Base-by-base conservation (phyloP, 2,888 invertebrate genomes). In the Eudasyphora cyanicolor region DNA sequence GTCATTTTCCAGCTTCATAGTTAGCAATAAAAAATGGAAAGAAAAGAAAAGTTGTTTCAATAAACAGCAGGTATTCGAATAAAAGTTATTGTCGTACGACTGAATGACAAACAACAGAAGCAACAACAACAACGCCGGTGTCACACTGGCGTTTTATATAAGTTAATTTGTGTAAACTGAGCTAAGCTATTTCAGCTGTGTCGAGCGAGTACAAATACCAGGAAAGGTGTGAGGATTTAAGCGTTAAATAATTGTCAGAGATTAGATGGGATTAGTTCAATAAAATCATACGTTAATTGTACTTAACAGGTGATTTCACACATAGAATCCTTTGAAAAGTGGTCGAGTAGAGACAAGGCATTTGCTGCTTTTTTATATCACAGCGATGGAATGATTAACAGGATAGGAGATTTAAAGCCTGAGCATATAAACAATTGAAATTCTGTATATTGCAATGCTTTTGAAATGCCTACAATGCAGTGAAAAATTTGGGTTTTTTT, bases 31-130 rank as follows among this genome's bases (percentile, higher is more conserved):
- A 69, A n/a, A n/a, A n/a, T n/a, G n/a, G n/a, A n/a, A n/a, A n/a
- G n/a, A n/a, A n/a, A 21, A 49, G 67, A 42, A 60, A 38, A 70
- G 38, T 67, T 78, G 35, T 76, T 71, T 64, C 70, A 67, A 76
- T 71, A 76, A 82, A 70, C 82, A 79, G 82, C 82, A 82, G 82
- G 82, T 76, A 76, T 71, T 79, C 75, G 54, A 62, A 49, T 69
- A 77, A 77, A 77, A 54, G 35, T 12, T 60, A 64, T 70, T 49
- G 21, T 54, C 24, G 42, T 8, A 17, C 8, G 32, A 49, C 54
- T 51, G 51, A 2, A 70, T 17, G 38, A 24, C 35, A 19, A 60
- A 57, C 14, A 57, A 35, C 27, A n/a, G n/a, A n/a, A n/a, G n/a
- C n/a, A n/a, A n/a, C n/a, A n/a, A n/a, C n/a, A 64, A 24, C 19